Percentiles rank a stretch among this genome's conserved stretches.
phyloP scores from a whole-genome alignment of 2,888 invertebrate species.

The Ptychoptera albimana region DNA sequence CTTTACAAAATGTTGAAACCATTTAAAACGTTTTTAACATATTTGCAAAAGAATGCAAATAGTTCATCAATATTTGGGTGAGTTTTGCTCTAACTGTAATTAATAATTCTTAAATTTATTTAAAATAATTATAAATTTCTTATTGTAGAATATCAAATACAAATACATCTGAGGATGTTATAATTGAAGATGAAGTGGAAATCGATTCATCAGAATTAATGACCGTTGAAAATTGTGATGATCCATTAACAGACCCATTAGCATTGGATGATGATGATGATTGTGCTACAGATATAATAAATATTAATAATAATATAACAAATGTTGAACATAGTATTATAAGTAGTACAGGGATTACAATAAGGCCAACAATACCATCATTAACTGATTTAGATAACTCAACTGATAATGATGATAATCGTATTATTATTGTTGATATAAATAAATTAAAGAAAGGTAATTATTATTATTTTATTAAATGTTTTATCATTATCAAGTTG shows the following conservation, averaged over 20 bases:
- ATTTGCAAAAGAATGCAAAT: slow-evolving; percentile 29
- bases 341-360: too few relatives aligned
- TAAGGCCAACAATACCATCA: too few relatives aligned
- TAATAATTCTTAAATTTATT: neutral
- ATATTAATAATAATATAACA: slow-evolving; percentile 7
- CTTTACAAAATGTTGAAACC: slow-evolving; percentile 28
- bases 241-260: slow-evolving; percentile 24
- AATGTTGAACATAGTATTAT: neutral
- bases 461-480: too few relatives aligned
- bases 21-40: slow-evolving; percentile 27
- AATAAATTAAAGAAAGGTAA: slow-evolving; percentile 6
- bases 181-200: neutral
- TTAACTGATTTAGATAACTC: slow-evolving; percentile 4
- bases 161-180: neutral
- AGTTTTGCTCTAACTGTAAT: neutral
- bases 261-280: slow-evolving; percentile 26
- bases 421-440: slow-evolving; percentile 13
- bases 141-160: neutral
- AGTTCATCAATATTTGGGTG: slow-evolving; percentile 22
- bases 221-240: slow-evolving; percentile 9
- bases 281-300: slow-evolving; percentile 9
- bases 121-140: neutral
- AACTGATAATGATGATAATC: slow-evolving; percentile 11
- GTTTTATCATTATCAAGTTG: too few relatives aligned
- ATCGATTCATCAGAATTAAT: neutral